Base-by-base conservation (phyloP, 2,888 invertebrate genomes). In the Nemotelus nigrinus region DNA sequence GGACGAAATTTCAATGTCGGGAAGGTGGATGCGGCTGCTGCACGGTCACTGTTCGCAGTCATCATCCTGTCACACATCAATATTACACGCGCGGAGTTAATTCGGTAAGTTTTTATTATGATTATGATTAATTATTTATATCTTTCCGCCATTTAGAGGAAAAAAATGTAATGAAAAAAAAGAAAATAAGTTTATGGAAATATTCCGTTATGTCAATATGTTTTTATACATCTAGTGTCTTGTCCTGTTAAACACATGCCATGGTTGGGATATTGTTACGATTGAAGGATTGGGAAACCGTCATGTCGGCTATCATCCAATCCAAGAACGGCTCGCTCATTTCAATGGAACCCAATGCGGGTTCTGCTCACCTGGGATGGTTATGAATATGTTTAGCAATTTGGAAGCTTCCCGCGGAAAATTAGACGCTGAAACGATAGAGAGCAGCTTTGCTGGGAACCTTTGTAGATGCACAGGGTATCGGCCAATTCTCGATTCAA, bases 391-490 rank as follows among this genome's bases (percentile, higher is more conserved):
- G 92, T 86, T 80, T 84, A 90, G 90, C 64, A 82, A 91, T 48
- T 83, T 89, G 57, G 86, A 89, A 82, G 85, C 87, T 0, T 89
- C 89, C 77, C 87, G 88, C 63, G 88, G 89, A 53, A 86, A 88
- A 43, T 82, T 92, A 43, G 90, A 90, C 0, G 90, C 90, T 88
- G 87, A 89, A 80, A 91, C 93, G 81, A 88, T 94, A 8, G 94
- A 94, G 84, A 92, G 93, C 82, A 91, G 92, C 0, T 93, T 94
- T 82, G 94, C 93, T 5, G 89, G 93, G 67, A 93, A 94, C 81
- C 91, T 94, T 45, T 95, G 95, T 81, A 89, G 95, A 76, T 95
- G 95, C 82, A 95, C 94, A 0, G 94, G 94, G 0, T 94, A 94
- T 83, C 88, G 94, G 3, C 90, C 94, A 0, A 95, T 95, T 79